These are phyloP conservation scores for Tachycineta bicolor DNA, from an alignment of 2,113 vertebrate genomes.

Conservation along the genomic window DNA sequence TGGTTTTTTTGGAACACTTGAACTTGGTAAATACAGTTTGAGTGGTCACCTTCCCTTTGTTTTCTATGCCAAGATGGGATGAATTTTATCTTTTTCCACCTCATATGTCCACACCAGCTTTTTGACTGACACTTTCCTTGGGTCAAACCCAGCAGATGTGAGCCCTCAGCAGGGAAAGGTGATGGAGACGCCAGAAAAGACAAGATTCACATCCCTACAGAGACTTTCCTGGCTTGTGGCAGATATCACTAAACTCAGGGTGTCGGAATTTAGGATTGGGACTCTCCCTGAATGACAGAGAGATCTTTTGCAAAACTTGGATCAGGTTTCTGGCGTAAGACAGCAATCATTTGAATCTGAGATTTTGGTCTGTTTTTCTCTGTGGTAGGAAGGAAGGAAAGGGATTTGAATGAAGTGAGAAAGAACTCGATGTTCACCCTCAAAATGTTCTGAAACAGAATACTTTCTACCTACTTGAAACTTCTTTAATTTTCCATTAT, in stretches of 20 bases:
- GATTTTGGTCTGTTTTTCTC: background rate
- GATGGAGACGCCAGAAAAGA: background rate
- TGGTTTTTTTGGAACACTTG: background rate
- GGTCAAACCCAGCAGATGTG: background rate
- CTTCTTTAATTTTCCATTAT: background rate
- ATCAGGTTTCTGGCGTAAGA: background rate
- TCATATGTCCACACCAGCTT: background rate
- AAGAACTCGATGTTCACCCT: background rate
- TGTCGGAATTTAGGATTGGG: background rate
- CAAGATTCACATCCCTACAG: background rate
- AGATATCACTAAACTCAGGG: background rate
- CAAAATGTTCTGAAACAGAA: background rate
- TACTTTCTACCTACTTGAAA: background rate
- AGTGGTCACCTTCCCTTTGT: background rate
- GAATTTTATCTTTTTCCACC: background rate
- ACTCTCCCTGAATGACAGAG: background rate
- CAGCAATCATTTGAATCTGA: background rate
- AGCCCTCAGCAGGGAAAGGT: background rate
- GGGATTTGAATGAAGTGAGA: background rate
- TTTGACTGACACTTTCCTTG: background rate
- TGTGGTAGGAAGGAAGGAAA: background rate
- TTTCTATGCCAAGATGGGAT: background rate
- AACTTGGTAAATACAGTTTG: background rate
- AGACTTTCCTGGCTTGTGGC: background rate
- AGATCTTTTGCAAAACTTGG: background rate